Conservation (phyloP, 2,888 invertebrate genomes). For the Lasioglossum figueresi region DNA sequence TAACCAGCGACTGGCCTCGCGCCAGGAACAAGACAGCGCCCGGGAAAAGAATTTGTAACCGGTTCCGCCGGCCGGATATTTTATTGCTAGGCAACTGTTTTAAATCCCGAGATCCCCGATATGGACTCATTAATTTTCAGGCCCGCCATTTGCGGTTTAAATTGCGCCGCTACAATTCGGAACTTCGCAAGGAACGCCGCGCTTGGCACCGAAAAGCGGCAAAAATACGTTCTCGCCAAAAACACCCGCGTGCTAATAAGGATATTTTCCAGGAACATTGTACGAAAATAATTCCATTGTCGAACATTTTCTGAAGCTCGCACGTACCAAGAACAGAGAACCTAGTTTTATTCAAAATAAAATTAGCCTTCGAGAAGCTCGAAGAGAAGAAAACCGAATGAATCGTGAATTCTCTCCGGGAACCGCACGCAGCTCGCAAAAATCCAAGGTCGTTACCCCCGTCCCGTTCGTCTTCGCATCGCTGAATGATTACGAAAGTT, state of each 20-base stretch:
- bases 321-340: background rate
- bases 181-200: background rate
- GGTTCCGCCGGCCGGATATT: background rate
- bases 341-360: background rate
- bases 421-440: background rate
- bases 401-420: background rate
- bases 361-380: background rate
- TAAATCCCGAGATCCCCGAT: constrained; percentile 13
- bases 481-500: background rate
- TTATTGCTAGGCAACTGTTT: constrained; percentile 18
- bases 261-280: background rate
- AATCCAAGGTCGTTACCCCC: background rate
- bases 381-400: background rate
- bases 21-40: constrained; percentile 40
- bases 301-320: background rate
- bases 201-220: background rate
- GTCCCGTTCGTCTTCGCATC: background rate
- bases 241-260: background rate
- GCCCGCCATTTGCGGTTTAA: background rate
- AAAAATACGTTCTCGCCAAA: background rate
- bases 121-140: background rate
- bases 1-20: constrained; percentile 42
- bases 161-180: background rate
- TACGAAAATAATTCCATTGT: background rate
- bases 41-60: constrained; percentile 35